phyloP scores from a whole-genome alignment of 2,113 vertebrate genomes.

The Rostratula benghalensis region DNA sequence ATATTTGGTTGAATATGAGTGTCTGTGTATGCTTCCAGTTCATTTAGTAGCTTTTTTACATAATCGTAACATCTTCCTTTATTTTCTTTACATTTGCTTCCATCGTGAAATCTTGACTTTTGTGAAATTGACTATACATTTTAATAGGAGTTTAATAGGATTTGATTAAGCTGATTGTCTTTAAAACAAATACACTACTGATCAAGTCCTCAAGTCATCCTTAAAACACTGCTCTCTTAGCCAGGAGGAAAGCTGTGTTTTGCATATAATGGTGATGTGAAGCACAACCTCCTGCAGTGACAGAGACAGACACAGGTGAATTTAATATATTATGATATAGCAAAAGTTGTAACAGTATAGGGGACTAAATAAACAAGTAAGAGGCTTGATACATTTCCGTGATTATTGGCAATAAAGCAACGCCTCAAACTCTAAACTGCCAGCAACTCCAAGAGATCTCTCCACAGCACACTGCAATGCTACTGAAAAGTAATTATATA shows the following conservation, averaged over 20 bases:
- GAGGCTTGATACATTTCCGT: background rate
- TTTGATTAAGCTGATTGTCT: conserved; percentile 24
- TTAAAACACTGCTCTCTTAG: background rate
- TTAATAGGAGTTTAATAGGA: background rate
- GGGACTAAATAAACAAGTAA: background rate
- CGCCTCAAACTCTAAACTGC: background rate
- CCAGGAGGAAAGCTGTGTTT: background rate
- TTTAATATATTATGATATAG: background rate
- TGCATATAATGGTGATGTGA: background rate
- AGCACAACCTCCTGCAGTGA: background rate
- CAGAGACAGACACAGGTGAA: conserved; percentile 1
- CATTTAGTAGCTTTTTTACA: conserved; percentile 26
- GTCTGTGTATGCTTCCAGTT: background rate
- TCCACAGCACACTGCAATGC: background rate
- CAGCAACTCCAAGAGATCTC: conserved; percentile 1
- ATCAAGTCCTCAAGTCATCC: conserved; percentile 7
- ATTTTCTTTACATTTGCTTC: conserved; percentile 4
- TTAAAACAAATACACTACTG: conserved; percentile 27
- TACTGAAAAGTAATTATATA: conserved; percentile 3
- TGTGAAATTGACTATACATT: background rate
- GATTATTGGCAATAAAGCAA: conserved; percentile 7
- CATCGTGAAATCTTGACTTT: background rate
- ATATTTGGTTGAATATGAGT: conserved; percentile 4
- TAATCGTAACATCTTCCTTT: background rate
- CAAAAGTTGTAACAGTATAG: background rate